phyloP scores from a whole-genome alignment of 2,113 vertebrate species.

The Machaerirhynchus nigripectus region DNA sequence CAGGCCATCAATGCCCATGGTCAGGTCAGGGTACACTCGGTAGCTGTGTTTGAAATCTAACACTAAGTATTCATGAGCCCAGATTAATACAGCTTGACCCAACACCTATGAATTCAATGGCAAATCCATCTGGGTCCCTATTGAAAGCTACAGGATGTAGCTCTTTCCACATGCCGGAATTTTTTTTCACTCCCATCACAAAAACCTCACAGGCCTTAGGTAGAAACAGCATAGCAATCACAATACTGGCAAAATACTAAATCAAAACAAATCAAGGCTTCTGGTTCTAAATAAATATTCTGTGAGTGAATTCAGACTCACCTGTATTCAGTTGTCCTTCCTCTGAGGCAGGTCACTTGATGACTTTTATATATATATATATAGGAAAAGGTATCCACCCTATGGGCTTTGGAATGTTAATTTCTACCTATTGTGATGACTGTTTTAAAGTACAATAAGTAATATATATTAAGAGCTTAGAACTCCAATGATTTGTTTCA shows the following conservation, averaged over 20 bases:
- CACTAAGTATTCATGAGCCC: neutral
- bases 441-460: slow-evolving; percentile 49
- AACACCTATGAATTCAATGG: neutral
- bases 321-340: slow-evolving; percentile 48
- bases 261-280: neutral
- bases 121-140: neutral
- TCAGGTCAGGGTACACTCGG: neutral
- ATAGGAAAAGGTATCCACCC: slow-evolving; percentile 16
- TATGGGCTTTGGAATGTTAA: slow-evolving; percentile 55
- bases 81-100: neutral
- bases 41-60: neutral
- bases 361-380: slow-evolving; percentile 51
- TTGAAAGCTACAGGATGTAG: neutral
- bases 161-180: neutral
- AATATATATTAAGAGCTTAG: slow-evolving; percentile 61
- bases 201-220: neutral
- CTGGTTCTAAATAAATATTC: neutral
- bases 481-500: slow-evolving; percentile 55
- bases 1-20: rapidly evolving
- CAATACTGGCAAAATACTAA: neutral
- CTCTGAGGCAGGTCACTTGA: neutral
- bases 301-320: slow-evolving; percentile 47
- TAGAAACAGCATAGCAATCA: neutral
- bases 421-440: slow-evolving; percentile 42
- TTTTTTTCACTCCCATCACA: neutral